Percentiles rank a stretch among this genome's conserved stretches.
Conservation (phyloP, 2,888 invertebrate genomes). For the Oxyteleia sp. region DNA sequence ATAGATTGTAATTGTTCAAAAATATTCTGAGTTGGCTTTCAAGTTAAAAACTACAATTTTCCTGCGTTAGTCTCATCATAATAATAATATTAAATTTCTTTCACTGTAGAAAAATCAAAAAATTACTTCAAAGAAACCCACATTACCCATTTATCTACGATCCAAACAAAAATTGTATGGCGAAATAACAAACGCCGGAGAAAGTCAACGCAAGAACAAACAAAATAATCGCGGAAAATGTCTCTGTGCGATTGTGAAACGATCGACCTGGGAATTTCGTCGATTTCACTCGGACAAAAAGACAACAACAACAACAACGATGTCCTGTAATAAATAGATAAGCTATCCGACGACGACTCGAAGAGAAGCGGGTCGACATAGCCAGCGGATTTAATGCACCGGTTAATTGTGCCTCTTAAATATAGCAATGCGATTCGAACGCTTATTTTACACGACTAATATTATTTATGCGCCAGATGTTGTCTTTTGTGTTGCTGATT, state of each 20-base stretch:
- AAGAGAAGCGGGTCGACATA: conserved; percentile 53
- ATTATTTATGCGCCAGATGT: conserved; percentile 65
- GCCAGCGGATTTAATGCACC: conserved; percentile 58
- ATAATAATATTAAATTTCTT: too few relatives aligned
- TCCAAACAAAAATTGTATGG: too few relatives aligned
- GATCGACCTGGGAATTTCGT: conserved; percentile 33
- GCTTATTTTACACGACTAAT: conserved; percentile 59
- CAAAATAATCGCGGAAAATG: conserved; percentile 56
- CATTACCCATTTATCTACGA: too few relatives aligned
- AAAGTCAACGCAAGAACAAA: too few relatives aligned
- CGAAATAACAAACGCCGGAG: too few relatives aligned
- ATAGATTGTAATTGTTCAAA: too few relatives aligned
- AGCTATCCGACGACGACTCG: conserved; percentile 12
- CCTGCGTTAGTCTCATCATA: too few relatives aligned
- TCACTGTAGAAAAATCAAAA: too few relatives aligned
- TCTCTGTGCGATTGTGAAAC: conserved; percentile 35
- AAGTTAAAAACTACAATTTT: too few relatives aligned
- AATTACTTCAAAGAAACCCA: too few relatives aligned
- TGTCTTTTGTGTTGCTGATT: conserved; percentile 60
- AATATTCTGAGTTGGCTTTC: too few relatives aligned
- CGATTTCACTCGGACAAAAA: conserved; percentile 47
- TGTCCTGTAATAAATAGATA: conserved; percentile 47
- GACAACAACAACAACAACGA: too few relatives aligned
- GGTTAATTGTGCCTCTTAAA: conserved; percentile 65
- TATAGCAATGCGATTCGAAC: conserved; percentile 43